Evolutionary conservation across 1,140 invertebrate species (phyloP).

Genomic region (Periplaneta americana): DNA sequence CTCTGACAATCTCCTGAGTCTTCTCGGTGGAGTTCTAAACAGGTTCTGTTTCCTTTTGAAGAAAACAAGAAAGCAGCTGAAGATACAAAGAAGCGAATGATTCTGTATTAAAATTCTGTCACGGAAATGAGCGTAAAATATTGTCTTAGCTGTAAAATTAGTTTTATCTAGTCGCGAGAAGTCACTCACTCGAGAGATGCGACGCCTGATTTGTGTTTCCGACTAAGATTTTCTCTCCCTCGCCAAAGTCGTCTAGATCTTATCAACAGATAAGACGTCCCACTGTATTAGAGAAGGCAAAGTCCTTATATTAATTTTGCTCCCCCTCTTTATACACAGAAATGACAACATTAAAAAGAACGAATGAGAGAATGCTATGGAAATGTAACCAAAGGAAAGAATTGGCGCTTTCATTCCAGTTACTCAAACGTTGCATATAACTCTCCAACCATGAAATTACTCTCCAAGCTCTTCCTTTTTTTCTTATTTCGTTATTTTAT

Average conservation of each 20-base stretch:
- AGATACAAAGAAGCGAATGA: no score
- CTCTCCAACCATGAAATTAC: not conserved
- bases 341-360: not conserved
- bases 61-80: no score
- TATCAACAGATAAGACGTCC: not conserved
- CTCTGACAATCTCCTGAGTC: no score
- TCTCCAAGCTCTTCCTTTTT: not conserved
- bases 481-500: not conserved
- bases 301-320: not conserved
- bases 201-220: no score
- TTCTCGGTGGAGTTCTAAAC: no score
- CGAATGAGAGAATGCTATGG: not conserved
- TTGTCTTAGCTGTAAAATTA: no score
- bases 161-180: no score
- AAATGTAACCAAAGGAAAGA: not conserved
- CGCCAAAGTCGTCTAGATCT: not conserved
- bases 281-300: not conserved
- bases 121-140: no score
- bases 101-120: no score
- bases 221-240: no score
- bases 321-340: not conserved
- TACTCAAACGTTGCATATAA: not conserved
- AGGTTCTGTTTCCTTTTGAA: no score
- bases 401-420: not conserved
- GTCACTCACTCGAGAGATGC: no score